Conservation (phyloP, 2,113 vertebrate genomes). For the Crotalus horridus region DNA sequence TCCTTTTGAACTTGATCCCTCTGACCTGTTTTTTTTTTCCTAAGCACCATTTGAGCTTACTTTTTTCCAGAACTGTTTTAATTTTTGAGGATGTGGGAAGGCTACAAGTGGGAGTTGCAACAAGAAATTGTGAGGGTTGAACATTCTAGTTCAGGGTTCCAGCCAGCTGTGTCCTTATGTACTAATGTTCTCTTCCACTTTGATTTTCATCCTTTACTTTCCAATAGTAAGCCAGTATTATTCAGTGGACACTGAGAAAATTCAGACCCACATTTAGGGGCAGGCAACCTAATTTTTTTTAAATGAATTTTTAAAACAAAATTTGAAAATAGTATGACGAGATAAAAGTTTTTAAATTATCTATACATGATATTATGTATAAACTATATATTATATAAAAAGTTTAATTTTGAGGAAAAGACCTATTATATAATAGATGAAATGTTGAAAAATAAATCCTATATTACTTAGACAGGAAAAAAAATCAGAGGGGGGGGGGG, state of each 20-base stretch:
- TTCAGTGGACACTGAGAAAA: background rate
- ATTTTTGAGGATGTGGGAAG: background rate
- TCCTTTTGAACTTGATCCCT: background rate
- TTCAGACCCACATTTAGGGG: background rate
- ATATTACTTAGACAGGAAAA: background rate
- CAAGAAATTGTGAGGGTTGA: background rate
- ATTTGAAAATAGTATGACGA: background rate
- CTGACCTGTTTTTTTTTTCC: background rate
- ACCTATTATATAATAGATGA: background rate
- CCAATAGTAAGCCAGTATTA: background rate
- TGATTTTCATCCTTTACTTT: background rate
- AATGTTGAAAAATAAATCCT: background rate
- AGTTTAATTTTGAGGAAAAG: background rate
- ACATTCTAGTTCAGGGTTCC: background rate
- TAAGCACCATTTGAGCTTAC: background rate
- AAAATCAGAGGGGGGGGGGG: background rate
- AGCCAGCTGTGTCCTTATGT: background rate
- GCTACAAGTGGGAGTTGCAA: background rate
- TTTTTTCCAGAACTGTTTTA: background rate
- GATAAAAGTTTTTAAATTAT: background rate
- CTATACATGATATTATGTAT: background rate
- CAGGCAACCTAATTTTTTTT: background rate
- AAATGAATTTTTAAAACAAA: no score
- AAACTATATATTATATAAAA: background rate
- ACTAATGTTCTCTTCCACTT: background rate